Base-by-base conservation (phyloP, 2,888 invertebrate genomes). In the Caenorhabditis sulstoni region DNA sequence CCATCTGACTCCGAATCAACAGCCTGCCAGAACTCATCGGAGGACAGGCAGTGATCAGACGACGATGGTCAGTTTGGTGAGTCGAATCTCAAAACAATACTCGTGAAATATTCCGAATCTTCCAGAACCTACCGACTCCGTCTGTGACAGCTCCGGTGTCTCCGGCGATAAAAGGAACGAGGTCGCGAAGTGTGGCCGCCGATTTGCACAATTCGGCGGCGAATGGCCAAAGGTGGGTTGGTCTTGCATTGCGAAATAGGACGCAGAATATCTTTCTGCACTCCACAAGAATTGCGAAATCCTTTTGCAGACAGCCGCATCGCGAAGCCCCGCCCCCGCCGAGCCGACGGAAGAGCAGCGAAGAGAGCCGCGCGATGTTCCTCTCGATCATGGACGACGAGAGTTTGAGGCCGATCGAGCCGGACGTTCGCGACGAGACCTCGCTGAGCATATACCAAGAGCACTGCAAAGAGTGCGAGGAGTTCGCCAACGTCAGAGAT, bases 11-110 rank as follows among this genome's bases (percentile, higher is more conserved):
- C 23, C 62, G 35, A 29, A 29, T 29, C 29, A 3, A 7, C 29
- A 29, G 29, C 29, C 29, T 7, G 7, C 23, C 29, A 52, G 45
- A 7, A n/a, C 52, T 18, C 79, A 79, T 58, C 23, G 67, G 39
- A 49, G 73, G 23, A 62, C 64, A 23, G 52, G 59, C 29, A 79
- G 74, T 55, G 79, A 79, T 64, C 58, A 68, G n/a, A 71, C 65
- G 4, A 65, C 45, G 18, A 29, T 59, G 53, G 52, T 59, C 14
- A 41, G 58, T 37, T 37, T 47, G 65, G 70, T 76, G 9, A 23
- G 50, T 29, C 20, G 18, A 41, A 16, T n/a, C 9, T 18, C 9
- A n/a, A n/a, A n/a, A n/a, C n/a, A n/a, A n/a, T n/a, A n/a, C 20
- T 47, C 16, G 47, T 20, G 29, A 29, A 29, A 29, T 3, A 29